phyloP scores from a whole-genome alignment of 1,140 invertebrate species.

The Penaeus vannamei region DNA sequence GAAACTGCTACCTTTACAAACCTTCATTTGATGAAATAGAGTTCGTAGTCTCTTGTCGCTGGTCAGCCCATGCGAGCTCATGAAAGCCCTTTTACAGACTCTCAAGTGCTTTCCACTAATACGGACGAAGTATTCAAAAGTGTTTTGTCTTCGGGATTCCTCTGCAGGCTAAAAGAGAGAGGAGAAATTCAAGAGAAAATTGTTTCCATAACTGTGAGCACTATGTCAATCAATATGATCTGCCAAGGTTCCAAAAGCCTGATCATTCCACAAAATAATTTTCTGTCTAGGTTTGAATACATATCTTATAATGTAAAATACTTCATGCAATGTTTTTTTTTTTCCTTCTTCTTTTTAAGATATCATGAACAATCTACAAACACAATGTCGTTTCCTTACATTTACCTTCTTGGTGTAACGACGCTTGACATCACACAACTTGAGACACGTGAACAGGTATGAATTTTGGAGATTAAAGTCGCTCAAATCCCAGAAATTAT shows the following conservation, averaged over 20 bases:
- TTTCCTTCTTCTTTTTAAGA: neutral
- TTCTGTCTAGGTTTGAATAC: neutral
- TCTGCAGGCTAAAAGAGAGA: constrained; percentile 63
- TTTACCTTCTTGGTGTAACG: constrained; percentile 68
- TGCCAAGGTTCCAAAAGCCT: no score
- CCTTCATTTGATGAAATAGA: constrained; percentile 67
- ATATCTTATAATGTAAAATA: neutral
- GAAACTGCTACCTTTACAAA: neutral
- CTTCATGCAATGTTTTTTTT: no score
- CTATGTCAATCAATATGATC: neutral
- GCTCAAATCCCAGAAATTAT: constrained; percentile 67
- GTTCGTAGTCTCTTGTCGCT: constrained; percentile 66
- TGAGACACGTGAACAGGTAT: constrained; percentile 67
- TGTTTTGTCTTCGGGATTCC: constrained; percentile 66
- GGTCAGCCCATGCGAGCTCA: constrained; percentile 67
- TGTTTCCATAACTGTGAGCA: neutral
- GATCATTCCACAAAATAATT: neutral
- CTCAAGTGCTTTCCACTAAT: constrained; percentile 67
- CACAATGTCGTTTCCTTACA: constrained; percentile 3
- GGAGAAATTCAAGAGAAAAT: constrained; percentile 27
- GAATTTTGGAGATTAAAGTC: constrained; percentile 67
- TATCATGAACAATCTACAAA: neutral
- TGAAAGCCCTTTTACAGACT: constrained; percentile 66
- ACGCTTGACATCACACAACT: constrained; percentile 67
- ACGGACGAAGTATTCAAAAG: constrained; percentile 66